Evolutionary conservation across 2,888 invertebrate species (phyloP).

Genomic region (Heteromurus nitidus): DNA sequence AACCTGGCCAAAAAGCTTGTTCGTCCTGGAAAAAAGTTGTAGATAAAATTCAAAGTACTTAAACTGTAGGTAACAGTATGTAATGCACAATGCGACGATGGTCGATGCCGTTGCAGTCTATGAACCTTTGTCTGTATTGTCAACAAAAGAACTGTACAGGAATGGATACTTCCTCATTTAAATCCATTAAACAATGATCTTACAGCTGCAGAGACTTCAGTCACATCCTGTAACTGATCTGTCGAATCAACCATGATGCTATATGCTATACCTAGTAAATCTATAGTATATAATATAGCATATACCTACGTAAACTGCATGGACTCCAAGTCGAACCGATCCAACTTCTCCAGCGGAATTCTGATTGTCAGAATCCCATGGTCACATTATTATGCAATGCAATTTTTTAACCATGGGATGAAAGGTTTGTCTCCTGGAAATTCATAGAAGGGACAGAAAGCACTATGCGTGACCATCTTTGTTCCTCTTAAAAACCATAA

Average conservation of each 20-base stretch:
- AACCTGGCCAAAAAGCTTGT: too few species aligned
- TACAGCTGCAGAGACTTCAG: background rate
- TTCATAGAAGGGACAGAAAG: too few species aligned
- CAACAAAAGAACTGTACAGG: background rate
- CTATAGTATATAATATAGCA: background rate
- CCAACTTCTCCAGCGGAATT: too few species aligned
- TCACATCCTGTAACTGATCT: background rate
- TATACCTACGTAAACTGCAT: background rate
- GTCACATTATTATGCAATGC: too few species aligned
- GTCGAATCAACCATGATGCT: background rate
- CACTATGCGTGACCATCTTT: too few species aligned
- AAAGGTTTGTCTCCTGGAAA: too few species aligned
- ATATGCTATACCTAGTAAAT: background rate
- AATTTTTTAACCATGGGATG: too few species aligned
- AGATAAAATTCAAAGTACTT: background rate
- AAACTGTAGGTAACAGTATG: background rate
- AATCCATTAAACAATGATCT: conserved; percentile 56
- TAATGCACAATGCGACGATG: conserved; percentile 15
- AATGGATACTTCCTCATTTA: conserved; percentile 63
- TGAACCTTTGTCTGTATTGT: too few species aligned
- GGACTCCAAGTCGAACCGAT: too few species aligned
- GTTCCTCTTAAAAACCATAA: too few species aligned
- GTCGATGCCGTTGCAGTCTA: background rate
- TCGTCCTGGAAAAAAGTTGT: background rate
- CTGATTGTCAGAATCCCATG: too few species aligned